Evolutionary conservation across 2,797 vertebrate species (phyloP).

Genomic region (Pangasius krempfi): DNA sequence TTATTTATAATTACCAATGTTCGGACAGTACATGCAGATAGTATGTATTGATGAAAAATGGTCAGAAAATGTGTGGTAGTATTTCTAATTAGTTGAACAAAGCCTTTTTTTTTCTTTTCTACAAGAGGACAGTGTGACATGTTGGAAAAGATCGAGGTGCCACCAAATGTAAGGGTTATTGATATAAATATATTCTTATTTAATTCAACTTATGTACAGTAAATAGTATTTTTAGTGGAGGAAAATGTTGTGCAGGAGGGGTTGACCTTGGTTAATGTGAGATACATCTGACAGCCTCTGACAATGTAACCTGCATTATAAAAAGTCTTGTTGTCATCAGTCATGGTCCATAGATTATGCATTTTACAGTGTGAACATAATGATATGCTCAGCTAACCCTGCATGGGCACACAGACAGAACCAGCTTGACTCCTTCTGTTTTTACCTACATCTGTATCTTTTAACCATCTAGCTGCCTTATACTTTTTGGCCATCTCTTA

Average conservation of each 20-base stretch:
- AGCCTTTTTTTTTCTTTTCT: background rate
- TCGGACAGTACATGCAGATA: background rate
- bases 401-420: background rate
- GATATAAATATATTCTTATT: background rate
- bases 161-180: too few relatives aligned
- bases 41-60: background rate
- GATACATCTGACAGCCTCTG: conserved; percentile 1
- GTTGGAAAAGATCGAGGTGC: too few relatives aligned
- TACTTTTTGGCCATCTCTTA: background rate
- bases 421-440: background rate
- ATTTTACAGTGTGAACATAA: conserved; percentile 27
- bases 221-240: background rate
- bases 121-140: background rate
- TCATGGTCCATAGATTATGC: conserved; percentile 46
- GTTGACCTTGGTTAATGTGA: background rate
- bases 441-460: background rate
- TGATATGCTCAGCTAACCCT: conserved; percentile 16
- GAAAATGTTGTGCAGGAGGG: conserved; percentile 1
- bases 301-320: background rate
- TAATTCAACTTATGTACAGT: background rate
- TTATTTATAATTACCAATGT: background rate
- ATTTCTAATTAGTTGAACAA: background rate
- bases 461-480: background rate
- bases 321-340: conserved; percentile 33
- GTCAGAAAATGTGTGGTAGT: background rate